Base-by-base conservation (phyloP, 2,888 invertebrate genomes). In the Pseudococcus longispinus region DNA sequence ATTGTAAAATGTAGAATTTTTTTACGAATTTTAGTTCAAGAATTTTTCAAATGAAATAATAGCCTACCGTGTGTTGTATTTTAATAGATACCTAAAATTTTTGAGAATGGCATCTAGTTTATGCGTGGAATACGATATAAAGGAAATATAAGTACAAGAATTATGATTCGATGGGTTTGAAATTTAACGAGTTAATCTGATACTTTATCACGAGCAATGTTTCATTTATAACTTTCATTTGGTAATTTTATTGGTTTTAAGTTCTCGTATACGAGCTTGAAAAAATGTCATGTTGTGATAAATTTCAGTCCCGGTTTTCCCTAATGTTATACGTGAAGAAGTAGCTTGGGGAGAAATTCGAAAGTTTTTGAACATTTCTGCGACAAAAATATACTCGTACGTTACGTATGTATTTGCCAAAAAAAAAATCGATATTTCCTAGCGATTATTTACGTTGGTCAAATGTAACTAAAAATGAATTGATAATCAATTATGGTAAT, bases 131-230 rank as follows among this genome's bases (percentile, higher is more conserved):
- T 80, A 37, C 42, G 42, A 42, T 80, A 32, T 80, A 37, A 80
- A 80, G 77, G 77, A 80, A 42, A 80, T 80, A 80, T 20, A 80
- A 42, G 42, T 80, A 80, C 23, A 42, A 80, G 77, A 80, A 80
- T 80, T 80, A 80, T 80, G 77, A 42, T 80, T 80, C 77, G 42
- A 80, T 80, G 42, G 77, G n/a, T 80, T 20, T 80, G 77, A 80
- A 80, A 42, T 80, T 80, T 80, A 80, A 80, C 77, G 77, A 80
- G 77, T 42, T 80, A 80, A 80, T 80, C 77, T 80, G 77, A 80
- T 80, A 80, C 77, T 80, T 80, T 80, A 80, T 80, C 42, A 42
- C 77, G 23, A n/a, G 77, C 77, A 80, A 42, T 42, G 42, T 80
- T 80, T 80, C 77, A 80, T 80, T 80, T 80, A 80, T 80, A 37